Conservation (phyloP, 1,140 invertebrate genomes). For the Anadara kagoshimensis region DNA sequence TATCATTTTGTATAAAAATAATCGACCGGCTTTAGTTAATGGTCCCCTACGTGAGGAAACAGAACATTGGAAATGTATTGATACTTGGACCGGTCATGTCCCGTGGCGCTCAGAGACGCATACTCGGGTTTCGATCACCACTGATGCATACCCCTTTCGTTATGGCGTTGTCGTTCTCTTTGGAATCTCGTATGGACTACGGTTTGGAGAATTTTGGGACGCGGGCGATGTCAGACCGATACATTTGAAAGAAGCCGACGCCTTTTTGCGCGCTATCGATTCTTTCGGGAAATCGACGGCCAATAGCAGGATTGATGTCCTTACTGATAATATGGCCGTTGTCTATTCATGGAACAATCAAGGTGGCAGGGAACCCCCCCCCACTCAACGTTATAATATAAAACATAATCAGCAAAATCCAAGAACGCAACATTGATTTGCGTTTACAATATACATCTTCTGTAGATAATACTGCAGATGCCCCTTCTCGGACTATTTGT, state of each 20-base stretch:
- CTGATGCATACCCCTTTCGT: slow-evolving; percentile 6
- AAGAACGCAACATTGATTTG: slow-evolving; percentile 16
- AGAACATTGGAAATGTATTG: slow-evolving; percentile 16
- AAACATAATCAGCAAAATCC: slow-evolving; percentile 8
- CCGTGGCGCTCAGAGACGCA: slow-evolving; percentile 25
- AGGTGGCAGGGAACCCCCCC: slow-evolving; percentile 8
- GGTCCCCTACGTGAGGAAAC: slow-evolving; percentile 15
- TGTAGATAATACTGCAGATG: slow-evolving; percentile 1
- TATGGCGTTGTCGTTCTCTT: not conserved
- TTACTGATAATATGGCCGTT: slow-evolving; percentile 35
- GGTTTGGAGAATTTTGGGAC: slow-evolving; percentile 13
- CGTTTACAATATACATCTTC: slow-evolving; percentile 19
- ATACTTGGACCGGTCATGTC: slow-evolving; percentile 13
- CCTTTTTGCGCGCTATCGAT: slow-evolving; percentile 26
- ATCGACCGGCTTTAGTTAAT: too few relatives aligned
- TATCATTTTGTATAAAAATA: slow-evolving; percentile 22
- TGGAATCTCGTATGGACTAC: not conserved
- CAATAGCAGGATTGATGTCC: slow-evolving; percentile 27
- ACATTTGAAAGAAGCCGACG: slow-evolving; percentile 32
- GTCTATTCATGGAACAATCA: slow-evolving; percentile 31
- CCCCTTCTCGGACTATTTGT: slow-evolving; percentile 7
- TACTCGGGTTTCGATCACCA: not conserved
- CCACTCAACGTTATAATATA: slow-evolving; percentile 20
- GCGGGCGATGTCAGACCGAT: slow-evolving; percentile 8
- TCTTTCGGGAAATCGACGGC: not conserved